Base-by-base conservation (phyloP, 2,888 invertebrate genomes). In the Heteromurus nitidus region DNA sequence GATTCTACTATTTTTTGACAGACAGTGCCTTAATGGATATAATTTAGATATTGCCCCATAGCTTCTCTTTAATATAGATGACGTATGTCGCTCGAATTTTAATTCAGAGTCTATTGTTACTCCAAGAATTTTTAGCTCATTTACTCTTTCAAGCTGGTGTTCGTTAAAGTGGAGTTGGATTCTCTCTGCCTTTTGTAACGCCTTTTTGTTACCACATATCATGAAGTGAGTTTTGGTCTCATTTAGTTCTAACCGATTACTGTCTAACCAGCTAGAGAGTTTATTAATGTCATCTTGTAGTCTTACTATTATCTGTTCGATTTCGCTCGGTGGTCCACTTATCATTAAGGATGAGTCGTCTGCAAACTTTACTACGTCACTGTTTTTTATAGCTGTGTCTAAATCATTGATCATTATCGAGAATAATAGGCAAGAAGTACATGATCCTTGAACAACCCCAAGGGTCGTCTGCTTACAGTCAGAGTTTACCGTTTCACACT, bases 381-480 rank as follows among this genome's bases (percentile, higher is more conserved):
- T 28, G 30, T 67, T 2, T 36, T 53, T 28, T 5, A 75, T 16
- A 20, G 5, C 3, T 3, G n/a, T 3, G 2, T 65, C 64, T 16
- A 74, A 18, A n/a, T 65, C 64, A 50, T 74, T 74, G 9, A 74
- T 74, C 24, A 65, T n/a, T 18, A 74, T 2, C 1, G 64, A 30
- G 24, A 74, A 74, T 1, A 53, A 16, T 1, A 74, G 2, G n/a
- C 50, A 31, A 7, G 64, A 64, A 11, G 30, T 31, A 5, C 47
- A 64, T 2, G 30, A n/a, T 11, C 75, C 75, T 67, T 75, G 75
- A 1, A 67, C 50, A 1, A 75, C 31, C 30, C 77, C 77, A 30
- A 47, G 20, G 22, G 42, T 28, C 13, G 64, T 42, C 11, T 22
- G 0, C 1, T 55, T 55, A 2, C 11, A 42, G 0, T 55, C 20